Base-by-base conservation (phyloP, 2,888 invertebrate genomes). In the Linnaemya vulpina region DNA sequence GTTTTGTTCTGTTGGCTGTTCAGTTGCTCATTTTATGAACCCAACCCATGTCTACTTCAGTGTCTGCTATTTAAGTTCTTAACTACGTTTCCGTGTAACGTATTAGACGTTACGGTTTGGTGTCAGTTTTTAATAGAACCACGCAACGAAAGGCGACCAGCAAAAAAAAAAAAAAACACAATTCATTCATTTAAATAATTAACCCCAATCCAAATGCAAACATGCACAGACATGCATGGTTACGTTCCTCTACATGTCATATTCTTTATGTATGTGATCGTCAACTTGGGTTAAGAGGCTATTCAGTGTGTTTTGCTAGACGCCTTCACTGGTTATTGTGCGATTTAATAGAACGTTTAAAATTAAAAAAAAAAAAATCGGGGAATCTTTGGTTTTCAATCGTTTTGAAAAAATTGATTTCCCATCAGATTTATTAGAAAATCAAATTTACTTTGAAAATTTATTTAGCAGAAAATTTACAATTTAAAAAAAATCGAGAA, bases 121-220 rank as follows among this genome's bases (percentile, higher is more conserved):
- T 84, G 81, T 58, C 74, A 81, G 11, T 81, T 78, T 77, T 68
- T 77, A 81, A 73, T 77, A 58, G 58, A 65, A 77, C 74, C 77
- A 84, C 70, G 81, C 81, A 77, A 74, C 55, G 11, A 63, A 77
- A 70, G 63, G 46, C 43, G 74, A 65, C 77, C 63, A 49, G 63
- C 58, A 84, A 70, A 74, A 77, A 73, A n/a, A n/a, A n/a, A n/a
- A n/a, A n/a, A 35, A 40, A 5, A 74, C 77, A 77, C 68, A 81
- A 81, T 75, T 58, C 74, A 81, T 77, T 84, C 43, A 60, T 84
- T 76, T 77, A 74, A 70, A 51, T 74, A 74, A 70, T 74, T 43
- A 43, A 35, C 68, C 35, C 11, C 30, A 30, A 30, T 30, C 30
- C 5, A 30, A 2, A 30, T 30, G 15, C 15, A 38, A 40, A 17